Base-by-base conservation (phyloP, 2,888 invertebrate genomes). In the Leucozona laternaria region DNA sequence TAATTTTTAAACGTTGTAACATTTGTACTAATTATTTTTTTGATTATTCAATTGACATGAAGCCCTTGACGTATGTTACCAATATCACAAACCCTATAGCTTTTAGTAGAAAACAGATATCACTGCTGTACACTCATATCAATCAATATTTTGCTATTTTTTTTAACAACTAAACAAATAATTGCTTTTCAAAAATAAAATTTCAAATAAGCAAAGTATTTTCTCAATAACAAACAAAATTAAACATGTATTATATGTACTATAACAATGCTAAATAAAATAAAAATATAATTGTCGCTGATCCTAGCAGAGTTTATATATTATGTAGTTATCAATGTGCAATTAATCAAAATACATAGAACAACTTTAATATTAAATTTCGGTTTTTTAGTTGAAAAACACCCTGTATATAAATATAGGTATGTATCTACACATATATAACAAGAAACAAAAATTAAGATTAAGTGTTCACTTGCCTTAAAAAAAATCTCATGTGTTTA, bases 391-490 rank as follows among this genome's bases (percentile, higher is more conserved):
- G 45, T 31, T 17, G 4, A 62, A 48, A 45, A 37, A 68, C 20
- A 73, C 60, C 66, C 66, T 66, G 66, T 66, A 31, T 22, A 48
- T 25, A 53, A 28, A 28, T n/a, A 64, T 7, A 45, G 28, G 60
- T 53, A n/a, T n/a, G n/a, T n/a, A n/a, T n/a, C n/a, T n/a, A 53
- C 7, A 72, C 13, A 28, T 17, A 55, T 28, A 60, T 1, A 64
- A 22, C n/a, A 22, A 64, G n/a, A 45, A 48, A 28, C 28, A 17
- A 20, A 53, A 58, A 62, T n/a, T 50, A 79, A 75, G 20, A 66
- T 68, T 75, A 57, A 84, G 83, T 84, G 75, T 84, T 84, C 79
- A 79, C 79, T 70, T 75, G 84, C 84, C 84, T 84, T 84, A 84
- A 22, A 70, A 43, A 64, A 75, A 55, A 75, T 68, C 68, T 68